These are phyloP conservation scores for Danio aesculapii DNA, from an alignment of 2,797 vertebrate genomes.

Conservation along the genomic window DNA sequence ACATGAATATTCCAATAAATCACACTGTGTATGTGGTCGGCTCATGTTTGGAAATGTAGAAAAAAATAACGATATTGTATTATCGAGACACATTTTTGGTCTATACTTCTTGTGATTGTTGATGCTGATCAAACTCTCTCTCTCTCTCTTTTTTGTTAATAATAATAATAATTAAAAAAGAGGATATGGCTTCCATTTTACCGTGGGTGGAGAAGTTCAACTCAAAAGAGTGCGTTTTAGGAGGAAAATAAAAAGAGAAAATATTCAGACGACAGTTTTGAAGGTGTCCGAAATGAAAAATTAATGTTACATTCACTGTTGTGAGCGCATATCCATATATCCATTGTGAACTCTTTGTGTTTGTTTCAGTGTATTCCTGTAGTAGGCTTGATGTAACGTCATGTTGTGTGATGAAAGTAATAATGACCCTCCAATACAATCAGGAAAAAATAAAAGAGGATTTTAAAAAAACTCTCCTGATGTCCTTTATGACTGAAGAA, in stretches of 20 bases:
- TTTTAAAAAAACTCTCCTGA: conserved; percentile 56
- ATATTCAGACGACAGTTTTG: conserved; percentile 71
- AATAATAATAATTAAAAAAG: conserved; percentile 51
- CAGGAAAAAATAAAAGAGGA: conserved; percentile 88
- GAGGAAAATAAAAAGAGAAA: conserved; percentile 73
- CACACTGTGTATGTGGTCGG: conserved; percentile 80
- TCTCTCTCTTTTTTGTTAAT: no score
- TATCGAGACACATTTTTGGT: conserved; percentile 74
- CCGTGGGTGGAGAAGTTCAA: conserved; percentile 59
- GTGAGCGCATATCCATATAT: conserved; percentile 91
- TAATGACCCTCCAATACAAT: conserved; percentile 92
- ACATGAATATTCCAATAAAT: conserved; percentile 66
- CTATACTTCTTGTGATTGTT: conserved; percentile 84
- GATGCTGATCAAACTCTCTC: conserved; percentile 72
- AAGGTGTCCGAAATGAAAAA: conserved; percentile 64
- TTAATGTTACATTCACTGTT: conserved; percentile 87
- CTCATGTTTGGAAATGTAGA: conserved; percentile 77
- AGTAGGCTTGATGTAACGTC: conserved; percentile 93
- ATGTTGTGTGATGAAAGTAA: conserved; percentile 96
- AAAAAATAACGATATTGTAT: conserved; percentile 60
- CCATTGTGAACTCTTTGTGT: conserved; percentile 92
- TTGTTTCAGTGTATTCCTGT: conserved; percentile 94
- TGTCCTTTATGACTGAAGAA: conserved; percentile 13
- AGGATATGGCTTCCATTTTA: conserved; percentile 76
- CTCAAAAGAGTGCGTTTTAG: conserved; percentile 64